These are phyloP conservation scores for Chelonoidis abingdonii DNA, from an alignment of 2,113 vertebrate genomes.

Conservation along the genomic window DNA sequence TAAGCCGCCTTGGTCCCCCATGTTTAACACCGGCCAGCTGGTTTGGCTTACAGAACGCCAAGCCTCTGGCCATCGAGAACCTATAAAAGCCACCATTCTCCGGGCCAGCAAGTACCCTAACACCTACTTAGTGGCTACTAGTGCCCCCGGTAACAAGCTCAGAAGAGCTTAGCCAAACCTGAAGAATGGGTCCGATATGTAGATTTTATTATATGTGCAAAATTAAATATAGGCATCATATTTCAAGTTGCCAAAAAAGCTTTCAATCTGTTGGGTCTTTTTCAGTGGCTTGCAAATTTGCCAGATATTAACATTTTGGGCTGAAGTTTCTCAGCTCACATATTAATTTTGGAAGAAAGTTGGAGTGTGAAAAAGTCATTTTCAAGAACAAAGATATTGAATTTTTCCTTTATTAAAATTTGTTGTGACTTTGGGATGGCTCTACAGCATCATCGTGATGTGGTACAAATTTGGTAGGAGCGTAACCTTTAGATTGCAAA, in stretches of 20 bases:
- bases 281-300: background rate
- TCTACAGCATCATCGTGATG: background rate
- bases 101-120: no score
- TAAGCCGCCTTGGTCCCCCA: no score
- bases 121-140: no score
- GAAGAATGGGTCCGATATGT: no score
- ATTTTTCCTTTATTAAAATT: background rate
- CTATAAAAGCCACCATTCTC: no score
- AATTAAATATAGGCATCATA: background rate
- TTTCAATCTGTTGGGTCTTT: background rate
- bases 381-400: background rate
- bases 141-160: no score
- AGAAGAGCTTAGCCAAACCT: no score
- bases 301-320: background rate
- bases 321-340: background rate
- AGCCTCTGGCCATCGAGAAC: no score
- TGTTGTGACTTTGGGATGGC: background rate
- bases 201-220: background rate
- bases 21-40: no score
- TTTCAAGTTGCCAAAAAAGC: background rate
- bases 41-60: no score
- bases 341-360: background rate
- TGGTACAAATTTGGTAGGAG: background rate
- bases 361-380: background rate
- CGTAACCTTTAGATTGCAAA: background rate